These are phyloP conservation scores for Haliaeetus leucogaster DNA, from an alignment of 2,113 vertebrate species.

Conservation along the genomic window DNA sequence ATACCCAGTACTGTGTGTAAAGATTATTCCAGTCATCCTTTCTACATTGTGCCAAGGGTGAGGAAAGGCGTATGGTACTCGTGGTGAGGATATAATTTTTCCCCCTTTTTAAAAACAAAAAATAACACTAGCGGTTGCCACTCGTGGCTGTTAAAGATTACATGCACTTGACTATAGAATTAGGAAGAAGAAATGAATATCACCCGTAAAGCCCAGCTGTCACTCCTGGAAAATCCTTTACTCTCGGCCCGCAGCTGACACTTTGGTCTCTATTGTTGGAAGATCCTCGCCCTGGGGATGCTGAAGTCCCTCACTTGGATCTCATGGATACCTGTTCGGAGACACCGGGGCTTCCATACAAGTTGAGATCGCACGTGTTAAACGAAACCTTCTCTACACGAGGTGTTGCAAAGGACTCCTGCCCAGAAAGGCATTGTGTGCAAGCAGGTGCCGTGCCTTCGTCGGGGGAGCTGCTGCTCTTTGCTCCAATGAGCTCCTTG, in stretches of 20 bases:
- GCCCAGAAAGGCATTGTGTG: neutral
- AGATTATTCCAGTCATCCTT: neutral
- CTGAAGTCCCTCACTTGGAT: rapidly evolving
- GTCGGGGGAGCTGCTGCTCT: neutral
- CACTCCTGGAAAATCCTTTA: neutral
- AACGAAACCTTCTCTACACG: rapidly evolving
- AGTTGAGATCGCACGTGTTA: neutral
- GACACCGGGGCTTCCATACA: rapidly evolving
- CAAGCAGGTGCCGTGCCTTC: neutral
- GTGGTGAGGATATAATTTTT: neutral
- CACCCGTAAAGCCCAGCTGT: neutral
- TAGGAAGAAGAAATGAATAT: neutral
- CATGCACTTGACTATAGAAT: neutral
- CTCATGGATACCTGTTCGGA: neutral
- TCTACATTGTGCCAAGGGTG: neutral
- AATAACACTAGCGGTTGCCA: neutral
- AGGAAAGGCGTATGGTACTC: neutral
- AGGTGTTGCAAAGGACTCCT: neutral
- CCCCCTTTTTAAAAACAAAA: neutral
- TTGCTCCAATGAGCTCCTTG: rapidly evolving
- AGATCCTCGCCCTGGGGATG: neutral
- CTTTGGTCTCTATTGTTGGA: neutral
- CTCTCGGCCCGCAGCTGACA: neutral
- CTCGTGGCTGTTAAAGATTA: neutral
- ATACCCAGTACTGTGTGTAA: neutral